Conservation (phyloP, 64 coral and sea anemone genomes). For the Trachythela sp. region DNA sequence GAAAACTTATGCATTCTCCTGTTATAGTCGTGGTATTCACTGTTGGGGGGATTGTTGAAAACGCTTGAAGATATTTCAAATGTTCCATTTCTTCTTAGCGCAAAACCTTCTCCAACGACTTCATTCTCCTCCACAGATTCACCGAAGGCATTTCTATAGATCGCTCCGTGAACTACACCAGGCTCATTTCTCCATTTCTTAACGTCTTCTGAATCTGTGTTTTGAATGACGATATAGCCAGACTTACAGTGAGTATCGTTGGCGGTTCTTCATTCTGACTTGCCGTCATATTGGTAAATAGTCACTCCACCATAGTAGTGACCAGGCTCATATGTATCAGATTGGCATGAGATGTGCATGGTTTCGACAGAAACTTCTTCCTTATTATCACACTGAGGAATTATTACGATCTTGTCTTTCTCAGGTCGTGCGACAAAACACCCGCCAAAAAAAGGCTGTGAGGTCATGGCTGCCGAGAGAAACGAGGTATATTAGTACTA, state of each 20-base stretch:
- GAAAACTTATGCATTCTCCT: background rate
- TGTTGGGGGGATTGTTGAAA: background rate
- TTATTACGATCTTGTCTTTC: background rate
- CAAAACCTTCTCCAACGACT: background rate
- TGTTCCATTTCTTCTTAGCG: background rate
- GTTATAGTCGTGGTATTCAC: background rate
- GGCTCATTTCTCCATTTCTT: slow-evolving; percentile 3
- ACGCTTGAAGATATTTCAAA: background rate
- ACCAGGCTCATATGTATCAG: background rate
- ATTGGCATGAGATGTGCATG: background rate
- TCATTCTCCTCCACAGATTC: background rate
- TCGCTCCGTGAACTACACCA: background rate
- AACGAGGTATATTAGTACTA: no score
- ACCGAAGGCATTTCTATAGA: background rate
- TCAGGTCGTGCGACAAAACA: background rate
- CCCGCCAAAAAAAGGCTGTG: background rate
- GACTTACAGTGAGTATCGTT: background rate
- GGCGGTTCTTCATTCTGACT: background rate
- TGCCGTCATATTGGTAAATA: background rate
- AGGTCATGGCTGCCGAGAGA: no score
- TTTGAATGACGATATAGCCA: background rate
- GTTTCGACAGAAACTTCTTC: background rate
- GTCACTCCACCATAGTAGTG: background rate
- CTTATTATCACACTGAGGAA: background rate
- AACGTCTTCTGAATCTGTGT: background rate